phyloP scores from a whole-genome alignment of 2,888 invertebrate genomes.

The Hydrotaea cyrtoneurina region DNA sequence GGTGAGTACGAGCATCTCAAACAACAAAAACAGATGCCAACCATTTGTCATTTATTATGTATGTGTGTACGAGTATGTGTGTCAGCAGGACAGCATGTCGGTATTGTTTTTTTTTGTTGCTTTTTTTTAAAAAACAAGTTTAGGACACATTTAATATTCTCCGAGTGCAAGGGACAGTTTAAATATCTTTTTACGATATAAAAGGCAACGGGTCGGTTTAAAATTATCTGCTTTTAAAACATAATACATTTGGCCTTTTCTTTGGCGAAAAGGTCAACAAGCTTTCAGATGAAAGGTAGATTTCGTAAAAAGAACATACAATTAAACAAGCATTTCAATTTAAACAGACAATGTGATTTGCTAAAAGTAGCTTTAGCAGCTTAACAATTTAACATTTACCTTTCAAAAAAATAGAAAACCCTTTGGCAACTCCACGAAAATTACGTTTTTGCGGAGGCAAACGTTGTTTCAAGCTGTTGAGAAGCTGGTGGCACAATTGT shows the following conservation, averaged over 20 bases:
- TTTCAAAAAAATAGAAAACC: too few species aligned
- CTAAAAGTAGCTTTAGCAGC: too few species aligned
- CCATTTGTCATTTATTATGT: constrained; percentile 24
- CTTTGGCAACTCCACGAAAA: too few species aligned
- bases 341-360: too few species aligned
- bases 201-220: neutral
- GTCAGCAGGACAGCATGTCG: neutral
- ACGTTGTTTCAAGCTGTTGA: too few species aligned
- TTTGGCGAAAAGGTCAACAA: neutral
- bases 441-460: too few species aligned
- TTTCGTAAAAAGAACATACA: too few species aligned
- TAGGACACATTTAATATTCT: constrained; percentile 8
- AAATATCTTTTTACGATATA: neutral
- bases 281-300: neutral
- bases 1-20: constrained; percentile 69
- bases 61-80: constrained; percentile 13
- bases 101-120: neutral
- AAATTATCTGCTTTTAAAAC: too few species aligned
- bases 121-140: neutral
- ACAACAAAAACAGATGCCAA: constrained; percentile 44
- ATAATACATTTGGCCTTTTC: neutral
- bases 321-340: too few species aligned
- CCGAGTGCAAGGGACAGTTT: neutral
- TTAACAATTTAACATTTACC: too few species aligned
- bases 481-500: too few species aligned